These are phyloP conservation scores for Halcyon badia DNA, from an alignment of 2,797 vertebrate genomes.

Conservation along the genomic window DNA sequence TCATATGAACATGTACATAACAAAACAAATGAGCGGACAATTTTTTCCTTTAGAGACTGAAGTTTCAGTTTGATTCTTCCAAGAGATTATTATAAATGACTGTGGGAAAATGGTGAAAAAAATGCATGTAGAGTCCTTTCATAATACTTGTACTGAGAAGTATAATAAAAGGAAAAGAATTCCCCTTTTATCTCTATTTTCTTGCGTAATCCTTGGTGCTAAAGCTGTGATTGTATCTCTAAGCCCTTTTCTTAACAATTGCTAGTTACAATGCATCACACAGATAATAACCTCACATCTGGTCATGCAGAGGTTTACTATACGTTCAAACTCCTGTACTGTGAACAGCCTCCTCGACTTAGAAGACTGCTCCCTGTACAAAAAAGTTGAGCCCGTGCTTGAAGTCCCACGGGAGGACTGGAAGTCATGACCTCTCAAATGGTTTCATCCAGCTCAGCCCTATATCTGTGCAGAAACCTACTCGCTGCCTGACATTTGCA, in stretches of 20 bases:
- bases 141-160: conserved; percentile 10
- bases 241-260: conserved; percentile 18
- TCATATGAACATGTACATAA: conserved; percentile 36
- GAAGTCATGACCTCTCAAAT: not conserved
- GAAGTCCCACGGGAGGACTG: not conserved
- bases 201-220: conserved; percentile 34
- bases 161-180: conserved; percentile 24
- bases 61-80: conserved; percentile 44
- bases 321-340: not conserved
- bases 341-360: not conserved
- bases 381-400: not conserved
- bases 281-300: not conserved
- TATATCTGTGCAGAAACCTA: not conserved
- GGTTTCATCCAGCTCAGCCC: not conserved
- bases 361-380: not conserved
- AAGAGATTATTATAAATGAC: conserved; percentile 35
- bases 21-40: conserved; percentile 38
- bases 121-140: not conserved
- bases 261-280: not conserved
- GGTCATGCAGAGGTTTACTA: not conserved
- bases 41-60: conserved; percentile 40
- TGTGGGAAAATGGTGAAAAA: conserved; percentile 38
- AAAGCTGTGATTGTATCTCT: conserved; percentile 10
- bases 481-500: not conserved
- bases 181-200: conserved; percentile 30